Evolutionary conservation across 2,797 vertebrate genomes (phyloP).

Genomic region (Cynopterus sphinx): DNA sequence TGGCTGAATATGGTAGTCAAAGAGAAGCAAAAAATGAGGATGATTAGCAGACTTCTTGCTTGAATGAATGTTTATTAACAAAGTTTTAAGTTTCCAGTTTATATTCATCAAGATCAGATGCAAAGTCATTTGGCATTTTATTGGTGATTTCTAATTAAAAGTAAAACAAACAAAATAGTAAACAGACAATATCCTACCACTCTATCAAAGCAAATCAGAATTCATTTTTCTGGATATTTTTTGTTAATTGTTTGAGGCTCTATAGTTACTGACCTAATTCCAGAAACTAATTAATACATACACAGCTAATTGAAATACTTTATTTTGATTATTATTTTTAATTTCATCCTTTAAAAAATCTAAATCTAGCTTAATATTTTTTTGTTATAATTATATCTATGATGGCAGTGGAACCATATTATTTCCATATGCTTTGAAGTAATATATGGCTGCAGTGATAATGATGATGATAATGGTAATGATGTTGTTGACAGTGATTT

Average conservation of each 20-base stretch:
- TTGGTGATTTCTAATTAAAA: not conserved
- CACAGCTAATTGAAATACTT: not conserved
- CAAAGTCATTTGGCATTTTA: not conserved
- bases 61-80: not conserved
- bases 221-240: not conserved
- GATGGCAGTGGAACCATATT: not conserved
- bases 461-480: not conserved
- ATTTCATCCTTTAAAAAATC: not conserved
- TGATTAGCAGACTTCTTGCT: not conserved
- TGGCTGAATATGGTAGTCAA: not conserved
- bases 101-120: not conserved
- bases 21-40: not conserved
- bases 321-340: not conserved
- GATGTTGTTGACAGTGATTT: not conserved
- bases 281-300: not conserved
- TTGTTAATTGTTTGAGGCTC: not conserved
- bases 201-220: not conserved
- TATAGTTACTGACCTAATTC: not conserved
- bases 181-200: not conserved
- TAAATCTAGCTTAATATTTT: not conserved
- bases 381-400: not conserved
- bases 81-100: not conserved
- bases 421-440: not conserved
- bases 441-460: not conserved
- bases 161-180: not conserved